phyloP scores from a whole-genome alignment of 2,888 invertebrate genomes.

The Himalopsyche anomala region DNA sequence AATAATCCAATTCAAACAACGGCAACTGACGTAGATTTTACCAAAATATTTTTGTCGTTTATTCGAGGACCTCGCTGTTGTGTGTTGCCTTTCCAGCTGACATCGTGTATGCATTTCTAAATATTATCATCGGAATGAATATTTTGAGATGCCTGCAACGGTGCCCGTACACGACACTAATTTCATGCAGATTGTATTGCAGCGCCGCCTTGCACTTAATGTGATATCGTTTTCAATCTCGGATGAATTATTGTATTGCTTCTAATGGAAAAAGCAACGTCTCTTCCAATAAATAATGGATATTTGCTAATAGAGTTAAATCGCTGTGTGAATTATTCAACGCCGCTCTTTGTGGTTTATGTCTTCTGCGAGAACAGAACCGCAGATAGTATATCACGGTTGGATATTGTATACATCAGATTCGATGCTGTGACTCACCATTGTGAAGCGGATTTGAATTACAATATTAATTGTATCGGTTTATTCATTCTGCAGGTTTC shows the following conservation, averaged over 20 bases:
- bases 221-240: constrained; percentile 54
- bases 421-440: constrained; percentile 12
- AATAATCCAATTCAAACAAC: too few species aligned
- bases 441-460: background rate
- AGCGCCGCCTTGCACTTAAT: constrained; percentile 48
- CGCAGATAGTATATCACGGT: background rate
- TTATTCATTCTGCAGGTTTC: background rate
- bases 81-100: too few species aligned
- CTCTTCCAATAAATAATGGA: constrained; percentile 52
- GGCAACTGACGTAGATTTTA: too few species aligned
- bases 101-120: too few species aligned
- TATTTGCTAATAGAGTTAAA: constrained; percentile 56
- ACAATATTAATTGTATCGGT: background rate
- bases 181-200: constrained; percentile 49
- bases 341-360: background rate
- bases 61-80: too few species aligned
- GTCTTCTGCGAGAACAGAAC: background rate
- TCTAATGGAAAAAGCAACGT: constrained; percentile 55
- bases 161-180: background rate
- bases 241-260: constrained; percentile 57
- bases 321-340: constrained; percentile 55
- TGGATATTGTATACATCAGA: constrained; percentile 12
- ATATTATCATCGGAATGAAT: background rate
- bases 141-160: background rate
- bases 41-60: too few species aligned